phyloP scores from a whole-genome alignment of 2,888 invertebrate genomes.

The Andrena haemorrhoa region DNA sequence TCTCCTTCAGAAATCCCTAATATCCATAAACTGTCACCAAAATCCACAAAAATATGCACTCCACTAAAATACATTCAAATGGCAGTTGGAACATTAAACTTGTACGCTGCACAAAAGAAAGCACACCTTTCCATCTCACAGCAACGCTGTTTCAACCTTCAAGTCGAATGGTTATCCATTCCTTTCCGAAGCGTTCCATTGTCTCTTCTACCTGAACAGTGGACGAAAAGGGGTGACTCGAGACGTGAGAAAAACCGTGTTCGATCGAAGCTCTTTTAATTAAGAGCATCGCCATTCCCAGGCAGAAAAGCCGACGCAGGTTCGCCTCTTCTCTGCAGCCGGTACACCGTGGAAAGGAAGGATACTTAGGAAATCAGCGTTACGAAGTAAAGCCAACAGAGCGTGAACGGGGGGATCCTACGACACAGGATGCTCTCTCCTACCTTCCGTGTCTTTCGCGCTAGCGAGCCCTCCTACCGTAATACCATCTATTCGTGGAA shows the following conservation, averaged over 20 bases:
- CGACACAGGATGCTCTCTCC: slow-evolving; percentile 78
- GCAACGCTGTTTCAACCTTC: not conserved
- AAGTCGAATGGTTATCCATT: not conserved
- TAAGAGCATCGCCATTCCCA: slow-evolving; percentile 60
- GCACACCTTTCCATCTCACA: not conserved
- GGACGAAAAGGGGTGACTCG: slow-evolving; percentile 19
- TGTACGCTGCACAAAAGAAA: too few species aligned
- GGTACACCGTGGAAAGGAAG: slow-evolving; percentile 69
- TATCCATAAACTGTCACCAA: too few species aligned
- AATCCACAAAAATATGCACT: too few species aligned
- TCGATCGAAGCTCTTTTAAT: slow-evolving; percentile 55
- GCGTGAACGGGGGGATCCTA: slow-evolving; percentile 77
- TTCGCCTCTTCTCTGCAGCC: slow-evolving; percentile 17
- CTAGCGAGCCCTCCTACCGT: slow-evolving; percentile 62
- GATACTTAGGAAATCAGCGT: slow-evolving; percentile 81
- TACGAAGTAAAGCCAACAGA: slow-evolving; percentile 80
- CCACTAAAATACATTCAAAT: too few species aligned
- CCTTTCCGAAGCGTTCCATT: not conserved
- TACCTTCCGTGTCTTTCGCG: slow-evolving; percentile 77
- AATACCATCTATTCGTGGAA: slow-evolving; percentile 75
- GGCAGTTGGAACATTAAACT: too few species aligned
- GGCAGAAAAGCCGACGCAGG: slow-evolving; percentile 22
- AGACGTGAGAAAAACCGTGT: slow-evolving; percentile 52
- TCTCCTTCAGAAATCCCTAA: too few species aligned
- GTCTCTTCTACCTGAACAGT: not conserved